Percentiles rank a stretch among this genome's conserved stretches.
phyloP scores from a whole-genome alignment of 1,140 invertebrate genomes.

The Eciton burchellii region DNA sequence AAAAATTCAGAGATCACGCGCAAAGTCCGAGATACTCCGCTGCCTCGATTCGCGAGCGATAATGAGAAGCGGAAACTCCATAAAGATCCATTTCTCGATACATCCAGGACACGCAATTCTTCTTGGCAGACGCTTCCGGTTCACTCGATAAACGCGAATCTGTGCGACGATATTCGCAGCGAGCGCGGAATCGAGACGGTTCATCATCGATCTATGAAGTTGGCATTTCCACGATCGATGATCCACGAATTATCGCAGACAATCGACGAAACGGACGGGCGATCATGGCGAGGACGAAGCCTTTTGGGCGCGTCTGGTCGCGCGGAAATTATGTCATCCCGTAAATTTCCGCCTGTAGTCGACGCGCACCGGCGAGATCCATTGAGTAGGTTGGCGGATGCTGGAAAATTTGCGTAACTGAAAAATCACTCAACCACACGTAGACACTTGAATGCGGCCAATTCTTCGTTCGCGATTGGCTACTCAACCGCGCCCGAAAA shows the following conservation, averaged over 20 bases:
- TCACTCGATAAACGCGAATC: neutral
- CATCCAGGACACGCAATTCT: neutral
- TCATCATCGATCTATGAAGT: conserved; percentile 7
- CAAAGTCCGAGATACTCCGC: neutral
- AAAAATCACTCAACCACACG: conserved; percentile 45
- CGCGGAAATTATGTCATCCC: conserved; percentile 67
- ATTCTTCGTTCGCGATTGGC: neutral
- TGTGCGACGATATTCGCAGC: neutral
- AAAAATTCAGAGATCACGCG: neutral
- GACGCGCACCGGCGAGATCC: conserved; percentile 35
- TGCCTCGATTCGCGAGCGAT: neutral
- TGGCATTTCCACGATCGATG: conserved; percentile 1
- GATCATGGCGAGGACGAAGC: neutral
- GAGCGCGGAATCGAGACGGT: neutral
- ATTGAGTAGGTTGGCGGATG: conserved; percentile 28
- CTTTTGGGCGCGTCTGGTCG: conserved; percentile 20
- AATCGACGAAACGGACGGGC: conserved; percentile 12
- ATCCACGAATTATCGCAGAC: conserved; percentile 41
- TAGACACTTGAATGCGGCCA: conserved; percentile 24
- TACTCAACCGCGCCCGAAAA: neutral
- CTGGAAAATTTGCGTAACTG: conserved; percentile 63
- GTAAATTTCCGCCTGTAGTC: conserved; percentile 63
- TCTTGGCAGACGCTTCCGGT: neutral
- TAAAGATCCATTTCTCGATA: neutral
- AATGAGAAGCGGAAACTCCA: neutral